A percentile compares a stretch with the other conserved stretches of the same genome.
Evolutionary conservation across 2,113 vertebrate genomes (phyloP).

Genomic region (Coreoperca whiteheadi): DNA sequence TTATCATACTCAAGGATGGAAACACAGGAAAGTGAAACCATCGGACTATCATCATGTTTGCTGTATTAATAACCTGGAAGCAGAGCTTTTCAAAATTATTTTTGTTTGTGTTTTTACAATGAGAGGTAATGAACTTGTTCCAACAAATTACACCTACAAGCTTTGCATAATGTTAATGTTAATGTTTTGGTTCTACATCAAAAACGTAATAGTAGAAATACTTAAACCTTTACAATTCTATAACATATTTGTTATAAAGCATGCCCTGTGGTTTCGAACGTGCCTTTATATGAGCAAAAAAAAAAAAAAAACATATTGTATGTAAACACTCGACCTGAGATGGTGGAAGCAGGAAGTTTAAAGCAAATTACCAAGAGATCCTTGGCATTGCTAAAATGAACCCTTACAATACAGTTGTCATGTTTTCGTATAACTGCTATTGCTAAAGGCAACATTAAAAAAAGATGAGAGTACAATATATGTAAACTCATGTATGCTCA

Average conservation of each 20-base stretch:
- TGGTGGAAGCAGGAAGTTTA: background rate
- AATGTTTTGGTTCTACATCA: background rate
- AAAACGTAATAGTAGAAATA: background rate
- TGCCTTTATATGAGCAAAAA: background rate
- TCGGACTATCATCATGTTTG: background rate
- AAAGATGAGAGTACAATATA: background rate
- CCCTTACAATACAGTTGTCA: background rate
- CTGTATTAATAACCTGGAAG: too few species aligned
- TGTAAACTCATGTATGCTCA: background rate
- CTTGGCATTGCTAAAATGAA: background rate
- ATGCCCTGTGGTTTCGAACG: too few species aligned
- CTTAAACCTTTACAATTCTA: too few species aligned
- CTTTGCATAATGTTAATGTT: background rate
- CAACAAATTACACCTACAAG: background rate
- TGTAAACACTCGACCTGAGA: background rate
- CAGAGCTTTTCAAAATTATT: too few species aligned
- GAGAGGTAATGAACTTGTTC: background rate
- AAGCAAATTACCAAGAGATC: background rate
- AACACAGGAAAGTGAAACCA: background rate
- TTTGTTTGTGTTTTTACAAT: background rate
- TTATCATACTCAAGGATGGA: background rate
- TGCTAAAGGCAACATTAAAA: background rate
- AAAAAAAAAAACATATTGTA: background rate
- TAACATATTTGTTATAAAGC: too few species aligned
- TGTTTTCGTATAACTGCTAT: background rate